Evolutionary conservation across 2,888 invertebrate species (phyloP).

Genomic region (Agrotis ipsilon): DNA sequence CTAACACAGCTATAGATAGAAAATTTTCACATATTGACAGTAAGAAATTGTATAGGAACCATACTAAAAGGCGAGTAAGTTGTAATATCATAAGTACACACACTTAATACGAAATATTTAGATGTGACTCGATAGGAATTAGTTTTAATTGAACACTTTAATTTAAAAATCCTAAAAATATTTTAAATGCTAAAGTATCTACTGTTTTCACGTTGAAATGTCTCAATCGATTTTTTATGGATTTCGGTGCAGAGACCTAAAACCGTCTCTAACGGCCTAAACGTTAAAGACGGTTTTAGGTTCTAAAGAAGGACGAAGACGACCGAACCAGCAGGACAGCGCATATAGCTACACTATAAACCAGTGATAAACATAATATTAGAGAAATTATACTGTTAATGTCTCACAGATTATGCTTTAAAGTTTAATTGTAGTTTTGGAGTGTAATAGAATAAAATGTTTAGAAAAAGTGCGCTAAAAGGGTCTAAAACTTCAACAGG

Average conservation of each 20-base stretch:
- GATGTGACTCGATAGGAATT: constrained; percentile 57
- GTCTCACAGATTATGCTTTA: background rate
- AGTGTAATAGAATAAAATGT: background rate
- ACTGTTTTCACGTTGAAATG: no score
- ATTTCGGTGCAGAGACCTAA: no score
- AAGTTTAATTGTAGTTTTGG: background rate
- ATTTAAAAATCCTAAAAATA: constrained; percentile 2
- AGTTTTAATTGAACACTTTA: constrained; percentile 24
- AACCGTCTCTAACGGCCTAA: no score
- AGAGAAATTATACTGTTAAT: background rate
- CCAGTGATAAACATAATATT: no score
- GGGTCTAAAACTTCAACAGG: background rate
- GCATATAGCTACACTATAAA: no score
- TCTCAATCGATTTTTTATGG: no score
- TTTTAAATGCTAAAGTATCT: no score
- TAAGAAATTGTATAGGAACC: constrained; percentile 72
- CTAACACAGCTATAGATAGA: constrained; percentile 54
- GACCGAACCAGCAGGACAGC: no score
- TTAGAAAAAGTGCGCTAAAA: constrained; percentile 14
- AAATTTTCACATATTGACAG: constrained; percentile 50
- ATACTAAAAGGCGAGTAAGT: constrained; percentile 66
- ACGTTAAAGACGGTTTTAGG: no score
- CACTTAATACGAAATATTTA: constrained; percentile 38
- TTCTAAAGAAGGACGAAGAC: no score
- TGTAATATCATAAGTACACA: constrained; percentile 52